phyloP scores from a whole-genome alignment of 2,888 invertebrate species.

The Drosophila acutilabella region DNA sequence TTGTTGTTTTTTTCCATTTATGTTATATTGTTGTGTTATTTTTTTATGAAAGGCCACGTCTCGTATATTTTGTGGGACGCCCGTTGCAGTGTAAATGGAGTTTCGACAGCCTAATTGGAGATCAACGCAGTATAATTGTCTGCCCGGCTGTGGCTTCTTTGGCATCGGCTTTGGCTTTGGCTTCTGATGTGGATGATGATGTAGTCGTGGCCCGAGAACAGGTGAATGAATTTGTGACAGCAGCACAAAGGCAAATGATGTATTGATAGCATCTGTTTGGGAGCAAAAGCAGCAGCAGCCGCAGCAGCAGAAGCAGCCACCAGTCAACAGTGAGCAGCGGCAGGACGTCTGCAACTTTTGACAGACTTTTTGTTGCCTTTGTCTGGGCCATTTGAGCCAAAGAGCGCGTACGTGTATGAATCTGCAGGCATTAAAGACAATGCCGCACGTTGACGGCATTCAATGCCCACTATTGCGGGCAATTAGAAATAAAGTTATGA shows the following conservation, averaged over 20 bases:
- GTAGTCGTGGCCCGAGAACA: slow-evolving; percentile 75
- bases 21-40: slow-evolving; percentile 36
- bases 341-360: slow-evolving; percentile 70
- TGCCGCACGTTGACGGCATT: slow-evolving; percentile 27
- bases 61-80: slow-evolving; percentile 60
- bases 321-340: slow-evolving; percentile 56
- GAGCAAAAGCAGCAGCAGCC: slow-evolving; percentile 45
- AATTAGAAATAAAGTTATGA: slow-evolving; percentile 7
- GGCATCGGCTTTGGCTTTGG: slow-evolving; percentile 18
- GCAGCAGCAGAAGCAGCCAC: slow-evolving; percentile 35
- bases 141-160: slow-evolving; percentile 42
- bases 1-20: slow-evolving; percentile 16
- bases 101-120: slow-evolving; percentile 82
- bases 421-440: slow-evolving; percentile 10
- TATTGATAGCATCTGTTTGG: slow-evolving; percentile 80
- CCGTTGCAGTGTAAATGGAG: slow-evolving; percentile 79
- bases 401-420: slow-evolving; percentile 2
- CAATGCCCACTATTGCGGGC: slow-evolving; percentile 64
- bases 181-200: slow-evolving; percentile 56
- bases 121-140: slow-evolving; percentile 79
- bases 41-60: slow-evolving; percentile 55
- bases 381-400: slow-evolving; percentile 37
- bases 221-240: slow-evolving; percentile 79
- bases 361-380: slow-evolving; percentile 58
- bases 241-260: slow-evolving; percentile 78